Conservation (phyloP, 2,797 vertebrate genomes). For the Carduelis carduelis region DNA sequence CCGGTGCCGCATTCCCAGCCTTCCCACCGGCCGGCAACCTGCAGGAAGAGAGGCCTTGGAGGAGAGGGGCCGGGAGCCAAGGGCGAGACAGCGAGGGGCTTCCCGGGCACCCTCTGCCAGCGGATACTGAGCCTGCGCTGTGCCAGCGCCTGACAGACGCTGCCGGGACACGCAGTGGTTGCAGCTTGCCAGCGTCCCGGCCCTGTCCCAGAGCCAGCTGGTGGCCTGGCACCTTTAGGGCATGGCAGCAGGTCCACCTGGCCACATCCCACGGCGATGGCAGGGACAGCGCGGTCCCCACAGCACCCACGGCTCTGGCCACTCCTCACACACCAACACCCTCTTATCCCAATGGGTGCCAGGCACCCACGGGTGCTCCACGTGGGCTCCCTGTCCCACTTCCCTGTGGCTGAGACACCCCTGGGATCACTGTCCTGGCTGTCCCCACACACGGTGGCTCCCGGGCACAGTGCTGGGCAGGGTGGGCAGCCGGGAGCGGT, state of each 20-base stretch:
- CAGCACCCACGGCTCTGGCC: background rate
- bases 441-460: background rate
- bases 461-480: background rate
- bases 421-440: background rate
- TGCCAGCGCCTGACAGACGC: fast-evolving
- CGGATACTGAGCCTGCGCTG: background rate
- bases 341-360: background rate
- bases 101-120: background rate
- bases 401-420: background rate
- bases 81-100: background rate
- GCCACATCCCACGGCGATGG: background rate
- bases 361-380: background rate
- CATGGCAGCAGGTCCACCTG: background rate
- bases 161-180: fast-evolving
- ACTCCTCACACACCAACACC: background rate
- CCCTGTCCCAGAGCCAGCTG: background rate
- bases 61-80: background rate
- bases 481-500: background rate
- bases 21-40: constrained; percentile 88
- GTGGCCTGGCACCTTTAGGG: background rate
- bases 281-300: background rate
- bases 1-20: constrained; percentile 83
- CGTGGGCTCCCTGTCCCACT: background rate
- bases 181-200: background rate
- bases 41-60: background rate